phyloP scores from a whole-genome alignment of 1,140 invertebrate genomes.

The Drosophila mayri region DNA sequence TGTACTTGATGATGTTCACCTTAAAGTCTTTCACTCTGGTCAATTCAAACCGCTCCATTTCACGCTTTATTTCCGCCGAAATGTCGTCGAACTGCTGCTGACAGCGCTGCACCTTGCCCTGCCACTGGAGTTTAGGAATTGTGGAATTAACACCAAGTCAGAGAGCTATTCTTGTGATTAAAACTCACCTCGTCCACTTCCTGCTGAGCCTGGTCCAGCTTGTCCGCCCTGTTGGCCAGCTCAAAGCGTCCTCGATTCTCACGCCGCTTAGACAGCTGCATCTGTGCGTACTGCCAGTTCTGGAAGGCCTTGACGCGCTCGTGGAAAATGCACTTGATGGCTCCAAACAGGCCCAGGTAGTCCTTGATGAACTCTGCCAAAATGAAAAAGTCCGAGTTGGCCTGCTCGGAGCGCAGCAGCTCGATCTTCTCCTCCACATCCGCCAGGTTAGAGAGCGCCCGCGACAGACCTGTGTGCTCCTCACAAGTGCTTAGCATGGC shows the following conservation, averaged over 20 bases:
- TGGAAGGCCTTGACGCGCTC: constrained; percentile 99
- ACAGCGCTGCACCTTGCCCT: constrained; percentile 97
- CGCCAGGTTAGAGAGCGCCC: constrained; percentile 96
- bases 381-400: constrained; percentile 97
- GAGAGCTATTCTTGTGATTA: neutral
- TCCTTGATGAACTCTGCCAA: constrained; percentile 97
- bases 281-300: constrained; percentile 98
- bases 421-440: constrained; percentile 95
- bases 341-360: constrained; percentile 96
- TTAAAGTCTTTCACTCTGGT: constrained; percentile 96
- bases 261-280: constrained; percentile 96
- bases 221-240: constrained; percentile 94
- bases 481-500: constrained; percentile 97
- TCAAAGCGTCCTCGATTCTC: constrained; percentile 97
- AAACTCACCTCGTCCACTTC: constrained; percentile 95
- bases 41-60: constrained; percentile 96
- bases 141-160: neutral
- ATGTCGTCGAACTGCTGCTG: constrained; percentile 99
- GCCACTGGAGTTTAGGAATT: constrained; percentile 89
- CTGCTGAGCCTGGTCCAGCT: constrained; percentile 93
- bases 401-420: constrained; percentile 94
- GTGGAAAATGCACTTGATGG: constrained; percentile 99
- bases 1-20: constrained; percentile 94
- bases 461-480: constrained; percentile 96
- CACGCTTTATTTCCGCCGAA: constrained; percentile 97